Evolutionary conservation across 2,888 invertebrate genomes (phyloP).

Genomic region (Furcula furcula): DNA sequence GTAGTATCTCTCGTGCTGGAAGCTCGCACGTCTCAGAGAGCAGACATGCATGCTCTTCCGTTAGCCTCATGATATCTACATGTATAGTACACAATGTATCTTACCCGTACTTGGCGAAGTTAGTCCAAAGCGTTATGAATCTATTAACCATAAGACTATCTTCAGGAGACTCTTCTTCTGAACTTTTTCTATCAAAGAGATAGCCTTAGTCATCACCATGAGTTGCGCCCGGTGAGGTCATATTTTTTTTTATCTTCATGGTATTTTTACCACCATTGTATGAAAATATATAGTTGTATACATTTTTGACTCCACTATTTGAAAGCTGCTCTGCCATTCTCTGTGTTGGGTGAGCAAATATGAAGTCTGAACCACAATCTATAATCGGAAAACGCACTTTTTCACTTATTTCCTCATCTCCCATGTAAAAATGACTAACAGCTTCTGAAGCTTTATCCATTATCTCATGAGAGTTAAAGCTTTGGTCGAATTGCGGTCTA

Average conservation of each 20-base stretch:
- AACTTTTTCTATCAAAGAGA: too few relatives aligned
- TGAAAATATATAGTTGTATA: constrained; percentile 17
- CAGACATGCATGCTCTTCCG: too few relatives aligned
- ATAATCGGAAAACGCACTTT: constrained; percentile 3
- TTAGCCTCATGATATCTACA: too few relatives aligned
- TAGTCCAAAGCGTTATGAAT: too few relatives aligned
- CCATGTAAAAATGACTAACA: constrained; percentile 12
- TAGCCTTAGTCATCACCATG: constrained; percentile 22
- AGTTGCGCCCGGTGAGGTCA: constrained; percentile 13
- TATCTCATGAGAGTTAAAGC: constrained; percentile 7
- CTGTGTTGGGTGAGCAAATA: constrained; percentile 12
- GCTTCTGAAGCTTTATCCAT: constrained; percentile 4
- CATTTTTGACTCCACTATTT: constrained; percentile 4
- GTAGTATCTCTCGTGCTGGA: too few relatives aligned
- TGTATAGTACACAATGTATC: too few relatives aligned
- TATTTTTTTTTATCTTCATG: too few relatives aligned
- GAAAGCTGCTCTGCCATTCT: constrained; percentile 12
- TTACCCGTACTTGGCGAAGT: too few relatives aligned
- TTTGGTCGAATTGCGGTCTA: too few relatives aligned
- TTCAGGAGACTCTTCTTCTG: constrained; percentile 5
- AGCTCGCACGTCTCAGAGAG: too few relatives aligned
- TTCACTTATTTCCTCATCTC: constrained; percentile 10
- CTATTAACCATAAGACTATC: constrained; percentile 21
- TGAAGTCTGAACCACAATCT: constrained; percentile 8
- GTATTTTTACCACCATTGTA: constrained; percentile 11